Evolutionary conservation across 1,140 invertebrate genomes (phyloP).

Genomic region (Neelides sp.): DNA sequence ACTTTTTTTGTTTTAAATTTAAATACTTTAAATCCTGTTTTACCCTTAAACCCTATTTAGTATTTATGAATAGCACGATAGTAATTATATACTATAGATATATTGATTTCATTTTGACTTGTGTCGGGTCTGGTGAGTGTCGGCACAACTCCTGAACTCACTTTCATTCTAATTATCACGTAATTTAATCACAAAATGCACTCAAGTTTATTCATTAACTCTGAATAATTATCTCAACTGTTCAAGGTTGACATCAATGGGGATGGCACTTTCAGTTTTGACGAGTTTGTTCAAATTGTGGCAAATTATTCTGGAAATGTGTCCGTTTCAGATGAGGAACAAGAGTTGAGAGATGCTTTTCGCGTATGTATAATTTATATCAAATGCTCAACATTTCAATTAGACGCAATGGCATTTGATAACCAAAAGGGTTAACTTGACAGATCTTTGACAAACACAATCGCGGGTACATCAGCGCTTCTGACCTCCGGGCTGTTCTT

Average conservation of each 20-base stretch:
- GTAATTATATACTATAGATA: no score
- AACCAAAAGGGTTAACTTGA: conserved; percentile 17
- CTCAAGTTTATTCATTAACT: no score
- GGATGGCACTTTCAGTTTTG: conserved; percentile 80
- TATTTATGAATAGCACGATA: no score
- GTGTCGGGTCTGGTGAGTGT: no score
- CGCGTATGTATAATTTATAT: conserved; percentile 41
- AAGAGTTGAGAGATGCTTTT: conserved; percentile 75
- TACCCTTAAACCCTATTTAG: no score
- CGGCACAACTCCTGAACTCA: no score
- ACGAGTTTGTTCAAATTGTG: conserved; percentile 82
- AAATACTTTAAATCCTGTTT: no score
- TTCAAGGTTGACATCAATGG: conserved; percentile 37
- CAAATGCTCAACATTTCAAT: conserved; percentile 7
- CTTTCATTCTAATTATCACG: no score
- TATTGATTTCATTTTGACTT: no score
- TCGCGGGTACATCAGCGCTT: conserved; percentile 70
- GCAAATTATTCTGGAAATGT: conserved; percentile 61
- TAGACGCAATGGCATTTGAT: not conserved
- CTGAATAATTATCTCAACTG: no score
- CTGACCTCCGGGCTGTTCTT: conserved; percentile 64
- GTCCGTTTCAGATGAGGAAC: conserved; percentile 52
- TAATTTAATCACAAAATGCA: no score
- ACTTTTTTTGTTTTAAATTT: no score
- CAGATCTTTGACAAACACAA: conserved; percentile 71